phyloP scores from a whole-genome alignment of 2,113 vertebrate genomes.

The Egretta garzetta region DNA sequence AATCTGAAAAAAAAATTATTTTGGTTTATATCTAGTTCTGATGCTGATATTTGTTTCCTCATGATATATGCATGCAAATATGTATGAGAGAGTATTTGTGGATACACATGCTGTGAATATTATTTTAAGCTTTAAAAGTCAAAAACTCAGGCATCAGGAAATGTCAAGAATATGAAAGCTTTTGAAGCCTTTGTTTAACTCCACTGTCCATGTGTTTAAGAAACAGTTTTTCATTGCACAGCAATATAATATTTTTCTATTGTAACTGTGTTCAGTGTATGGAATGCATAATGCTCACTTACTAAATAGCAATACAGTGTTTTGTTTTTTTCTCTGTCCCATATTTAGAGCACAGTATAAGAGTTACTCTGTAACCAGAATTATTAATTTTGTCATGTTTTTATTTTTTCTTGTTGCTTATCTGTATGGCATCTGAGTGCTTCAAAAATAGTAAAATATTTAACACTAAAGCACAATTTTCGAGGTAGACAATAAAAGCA shows the following conservation, averaged over 20 bases:
- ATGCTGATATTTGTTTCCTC: not conserved
- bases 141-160: not conserved
- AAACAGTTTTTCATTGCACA: not conserved
- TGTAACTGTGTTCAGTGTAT: not conserved
- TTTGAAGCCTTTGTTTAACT: not conserved
- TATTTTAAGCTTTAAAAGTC: not conserved
- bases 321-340: not conserved
- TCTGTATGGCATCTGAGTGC: not conserved
- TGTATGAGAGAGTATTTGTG: too few relatives aligned
- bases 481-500: not conserved
- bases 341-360: not conserved
- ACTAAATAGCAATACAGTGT: not conserved
- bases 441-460: not conserved
- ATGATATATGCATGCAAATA: not conserved
- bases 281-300: not conserved
- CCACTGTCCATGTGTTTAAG: not conserved
- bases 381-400: not conserved
- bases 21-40: not conserved
- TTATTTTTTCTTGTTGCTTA: not conserved
- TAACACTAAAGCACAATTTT: not conserved
- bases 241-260: not conserved
- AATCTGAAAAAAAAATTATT: not conserved
- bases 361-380: not conserved
- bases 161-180: not conserved
- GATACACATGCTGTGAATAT: not conserved